Evolutionary conservation across 1,140 invertebrate species (phyloP), one percentile per base, ranked within the genome.

Genomic region (Thaumetopoea pityocampa): DNA sequence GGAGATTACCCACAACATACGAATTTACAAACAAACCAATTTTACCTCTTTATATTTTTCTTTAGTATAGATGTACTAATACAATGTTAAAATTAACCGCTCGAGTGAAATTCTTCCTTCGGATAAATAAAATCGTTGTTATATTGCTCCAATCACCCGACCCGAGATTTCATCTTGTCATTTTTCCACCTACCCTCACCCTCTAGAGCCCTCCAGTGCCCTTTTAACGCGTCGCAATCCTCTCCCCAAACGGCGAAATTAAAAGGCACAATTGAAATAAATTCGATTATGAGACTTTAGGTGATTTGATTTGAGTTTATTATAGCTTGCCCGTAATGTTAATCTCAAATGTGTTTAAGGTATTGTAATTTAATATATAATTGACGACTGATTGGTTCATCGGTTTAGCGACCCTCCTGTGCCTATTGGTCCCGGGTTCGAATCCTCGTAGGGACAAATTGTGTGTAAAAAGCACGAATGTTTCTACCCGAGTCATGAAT

Each of bases 221-320:
- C 63, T 67, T 69, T 68, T 70, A 66, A 64, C 67, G 66, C 74
- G 64, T 67, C 48, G 41, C 45, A 56, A 55, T 65, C 50, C 30
- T 57, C 46, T 45, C 43, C 37, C 51, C 32, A 41, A 26, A 23
- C 40, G 43, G 29, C 47, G 50, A 73, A 67, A 79, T 73, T 73
- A 65, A 72, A 72, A 38, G 54, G 10, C 43, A 32, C 51, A 60
- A 63, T 66, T 54, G 38, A 62, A 62, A 66, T 58, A 53, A 44
- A 62, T 35, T 50, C 24, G 24, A 77, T 63, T 71, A 26, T 60
- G 48, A 33, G 60, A 61, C 52, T 17, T 66, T 26, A 5, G 20
- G 22, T 17, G 23, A 6, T 36, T 22, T 10, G 20, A 42, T 19
- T 69, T 69, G 38, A 54, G 50, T 29, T 48, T 17, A 16, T 51